These are phyloP conservation scores for Ammodytes marinus DNA, from an alignment of 2,113 vertebrate genomes.

Conservation along the genomic window DNA sequence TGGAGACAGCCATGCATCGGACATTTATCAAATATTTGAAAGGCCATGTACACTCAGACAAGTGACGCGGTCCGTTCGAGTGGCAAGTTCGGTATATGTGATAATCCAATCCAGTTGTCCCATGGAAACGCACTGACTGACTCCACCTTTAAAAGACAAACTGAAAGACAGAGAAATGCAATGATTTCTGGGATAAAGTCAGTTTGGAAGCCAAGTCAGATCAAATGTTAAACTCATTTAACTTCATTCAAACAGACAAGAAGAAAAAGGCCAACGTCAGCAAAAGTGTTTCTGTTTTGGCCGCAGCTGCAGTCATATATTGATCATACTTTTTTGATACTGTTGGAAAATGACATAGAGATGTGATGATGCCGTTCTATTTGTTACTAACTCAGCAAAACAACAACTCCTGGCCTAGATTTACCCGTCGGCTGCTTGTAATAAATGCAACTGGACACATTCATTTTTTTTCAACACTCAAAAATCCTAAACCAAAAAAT, in stretches of 20 bases:
- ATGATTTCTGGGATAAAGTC: conserved; percentile 13
- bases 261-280: conserved; percentile 15
- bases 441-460: too few species aligned
- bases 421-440: not conserved
- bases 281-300: not conserved
- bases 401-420: conserved; percentile 40
- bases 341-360: not conserved
- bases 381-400: conserved; percentile 34
- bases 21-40: too few species aligned
- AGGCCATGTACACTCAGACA: too few species aligned
- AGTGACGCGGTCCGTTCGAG: too few species aligned
- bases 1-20: too few species aligned
- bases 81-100: too few species aligned
- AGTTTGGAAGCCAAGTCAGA: not conserved
- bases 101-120: too few species aligned
- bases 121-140: too few species aligned
- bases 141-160: not conserved
- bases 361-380: conserved; percentile 12
- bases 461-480: too few species aligned
- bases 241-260: conserved; percentile 16
- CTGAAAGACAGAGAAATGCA: conserved; percentile 11
- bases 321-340: not conserved
- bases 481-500: too few species aligned
- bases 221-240: not conserved
- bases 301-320: not conserved